Conservation (phyloP, 1,140 invertebrate genomes). For the Drosophila lini region DNA sequence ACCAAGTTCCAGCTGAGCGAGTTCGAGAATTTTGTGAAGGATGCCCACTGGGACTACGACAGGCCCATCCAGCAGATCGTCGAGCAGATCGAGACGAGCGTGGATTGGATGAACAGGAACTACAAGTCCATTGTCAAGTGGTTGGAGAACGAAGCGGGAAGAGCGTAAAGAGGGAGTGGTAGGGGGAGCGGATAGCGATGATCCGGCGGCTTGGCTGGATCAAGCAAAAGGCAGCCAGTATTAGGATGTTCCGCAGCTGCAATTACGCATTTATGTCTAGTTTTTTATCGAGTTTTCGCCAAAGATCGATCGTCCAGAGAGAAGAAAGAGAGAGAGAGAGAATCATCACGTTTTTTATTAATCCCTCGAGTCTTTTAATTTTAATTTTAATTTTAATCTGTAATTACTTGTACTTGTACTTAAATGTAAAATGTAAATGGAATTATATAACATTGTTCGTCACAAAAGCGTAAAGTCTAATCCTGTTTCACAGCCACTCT, state of each 20-base stretch:
- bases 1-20: constrained; percentile 90
- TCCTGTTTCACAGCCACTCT: constrained; percentile 36
- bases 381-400: constrained; percentile 65
- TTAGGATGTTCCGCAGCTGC: constrained; percentile 46
- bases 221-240: constrained; percentile 59
- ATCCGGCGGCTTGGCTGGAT: constrained; percentile 44
- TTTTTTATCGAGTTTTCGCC: constrained; percentile 55
- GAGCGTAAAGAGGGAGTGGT: not conserved
- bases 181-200: not conserved
- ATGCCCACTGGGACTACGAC: constrained; percentile 87
- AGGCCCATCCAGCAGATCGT: constrained; percentile 91
- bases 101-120: constrained; percentile 92
- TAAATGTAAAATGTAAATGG: constrained; percentile 71
- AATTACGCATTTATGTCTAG: constrained; percentile 62
- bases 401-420: constrained; percentile 69
- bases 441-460: constrained; percentile 39
- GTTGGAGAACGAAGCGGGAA: constrained; percentile 85
- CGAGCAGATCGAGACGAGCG: constrained; percentile 91
- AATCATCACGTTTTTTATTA: constrained; percentile 33
- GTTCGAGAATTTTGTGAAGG: constrained; percentile 88
- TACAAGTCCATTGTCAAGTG: constrained; percentile 90
- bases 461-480: constrained; percentile 17
- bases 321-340: not conserved
- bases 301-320: constrained; percentile 46
- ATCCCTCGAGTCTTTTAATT: constrained; percentile 56